Percentiles rank a stretch among this genome's conserved stretches.
Conservation (phyloP, 2,113 vertebrate genomes). For the Hassar affinis region DNA sequence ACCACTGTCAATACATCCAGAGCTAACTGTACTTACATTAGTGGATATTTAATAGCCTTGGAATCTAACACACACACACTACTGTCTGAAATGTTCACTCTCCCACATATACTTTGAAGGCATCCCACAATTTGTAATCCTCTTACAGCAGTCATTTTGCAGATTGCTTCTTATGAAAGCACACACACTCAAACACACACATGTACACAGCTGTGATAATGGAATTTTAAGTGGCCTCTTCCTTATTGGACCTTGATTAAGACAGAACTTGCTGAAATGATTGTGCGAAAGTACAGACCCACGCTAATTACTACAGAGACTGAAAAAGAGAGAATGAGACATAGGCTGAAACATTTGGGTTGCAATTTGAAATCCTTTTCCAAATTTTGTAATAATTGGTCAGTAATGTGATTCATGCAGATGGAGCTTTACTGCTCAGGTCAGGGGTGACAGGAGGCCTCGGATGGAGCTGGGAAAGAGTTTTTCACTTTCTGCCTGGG, state of each 20-base stretch:
- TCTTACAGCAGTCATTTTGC: constrained; percentile 21
- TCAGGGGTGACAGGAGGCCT: background rate
- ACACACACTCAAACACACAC: too few species aligned
- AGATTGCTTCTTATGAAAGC: background rate
- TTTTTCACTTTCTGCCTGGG: background rate
- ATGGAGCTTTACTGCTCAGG: background rate
- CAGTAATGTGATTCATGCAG: background rate
- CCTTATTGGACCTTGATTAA: constrained; percentile 75
- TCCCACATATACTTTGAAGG: constrained; percentile 36
- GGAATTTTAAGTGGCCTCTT: constrained; percentile 72
- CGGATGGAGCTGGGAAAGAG: background rate
- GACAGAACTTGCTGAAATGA: constrained; percentile 61
- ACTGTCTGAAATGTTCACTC: constrained; percentile 14
- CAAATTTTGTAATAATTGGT: background rate
- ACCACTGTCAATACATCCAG: background rate
- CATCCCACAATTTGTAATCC: constrained; percentile 56
- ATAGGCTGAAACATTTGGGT: constrained; percentile 42
- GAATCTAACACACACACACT: constrained; percentile 10
- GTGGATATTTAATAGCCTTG: background rate
- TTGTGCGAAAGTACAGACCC: constrained; percentile 55
- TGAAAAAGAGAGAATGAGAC: constrained; percentile 46
- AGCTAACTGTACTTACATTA: background rate
- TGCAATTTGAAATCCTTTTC: background rate
- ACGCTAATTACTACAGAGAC: constrained; percentile 69
- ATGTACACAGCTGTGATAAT: constrained; percentile 67